These are phyloP conservation scores for Dendroctonus valens DNA, from an alignment of 1,140 invertebrate species.

Conservation along the genomic window DNA sequence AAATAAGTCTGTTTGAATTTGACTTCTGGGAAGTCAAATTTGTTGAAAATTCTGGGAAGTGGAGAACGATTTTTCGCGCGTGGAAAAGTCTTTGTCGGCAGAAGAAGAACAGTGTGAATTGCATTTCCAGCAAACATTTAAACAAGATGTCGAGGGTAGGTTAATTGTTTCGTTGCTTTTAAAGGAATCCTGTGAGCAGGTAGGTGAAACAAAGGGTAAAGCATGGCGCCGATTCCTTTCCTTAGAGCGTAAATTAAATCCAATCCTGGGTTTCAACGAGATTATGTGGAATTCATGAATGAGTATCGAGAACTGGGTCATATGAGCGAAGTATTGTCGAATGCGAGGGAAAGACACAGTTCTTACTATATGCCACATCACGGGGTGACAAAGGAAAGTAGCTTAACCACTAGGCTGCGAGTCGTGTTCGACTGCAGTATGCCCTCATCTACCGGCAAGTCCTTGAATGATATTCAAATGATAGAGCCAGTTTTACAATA, in stretches of 20 bases:
- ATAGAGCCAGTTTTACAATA: slow-evolving; percentile 46
- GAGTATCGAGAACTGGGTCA: slow-evolving; percentile 43
- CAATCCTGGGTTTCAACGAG: slow-evolving; percentile 28
- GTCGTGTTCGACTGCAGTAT: slow-evolving; percentile 33
- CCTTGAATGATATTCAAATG: slow-evolving; percentile 37
- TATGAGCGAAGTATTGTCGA: slow-evolving; percentile 30
- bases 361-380: slow-evolving; percentile 52
- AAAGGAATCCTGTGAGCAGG: slow-evolving; percentile 2
- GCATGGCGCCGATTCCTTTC: slow-evolving; percentile 26
- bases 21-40: not conserved
- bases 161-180: slow-evolving; percentile 29
- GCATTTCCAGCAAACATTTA: too few relatives aligned
- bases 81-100: slow-evolving; percentile 2
- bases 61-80: slow-evolving; percentile 6
- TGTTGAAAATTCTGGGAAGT: not conserved
- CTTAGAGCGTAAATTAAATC: slow-evolving; percentile 38
- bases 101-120: not conserved
- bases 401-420: slow-evolving; percentile 29
- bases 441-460: slow-evolving; percentile 8
- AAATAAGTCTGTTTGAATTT: too few relatives aligned
- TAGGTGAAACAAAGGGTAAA: slow-evolving; percentile 25
- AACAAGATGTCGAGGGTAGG: slow-evolving; percentile 6
- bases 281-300: slow-evolving; percentile 41
- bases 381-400: slow-evolving; percentile 43
- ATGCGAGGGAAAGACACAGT: not conserved